These are phyloP conservation scores for Synanthedon tipuliformis DNA, from an alignment of 2,888 invertebrate species.

Conservation along the genomic window DNA sequence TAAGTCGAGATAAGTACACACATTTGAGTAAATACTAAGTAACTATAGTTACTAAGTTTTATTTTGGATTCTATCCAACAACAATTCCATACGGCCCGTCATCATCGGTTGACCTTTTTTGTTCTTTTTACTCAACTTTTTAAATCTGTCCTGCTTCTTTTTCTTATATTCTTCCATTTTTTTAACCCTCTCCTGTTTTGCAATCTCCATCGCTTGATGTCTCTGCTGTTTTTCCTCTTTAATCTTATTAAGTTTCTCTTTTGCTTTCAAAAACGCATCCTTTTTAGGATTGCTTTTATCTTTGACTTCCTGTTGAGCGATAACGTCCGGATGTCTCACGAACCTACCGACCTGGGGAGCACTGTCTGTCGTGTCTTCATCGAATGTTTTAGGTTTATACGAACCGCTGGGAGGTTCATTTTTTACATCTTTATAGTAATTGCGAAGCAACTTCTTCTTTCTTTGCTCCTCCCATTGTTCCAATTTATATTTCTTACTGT, in stretches of 20 bases:
- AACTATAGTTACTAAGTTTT: conserved; percentile 3
- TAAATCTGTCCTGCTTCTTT: conserved; percentile 77
- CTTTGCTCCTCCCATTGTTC: conserved; percentile 76
- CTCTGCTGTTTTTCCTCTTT: conserved; percentile 67
- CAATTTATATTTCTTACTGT: conserved; percentile 77
- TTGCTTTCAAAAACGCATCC: conserved; percentile 63
- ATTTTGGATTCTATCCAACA: conserved; percentile 81
- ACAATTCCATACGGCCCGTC: conserved; percentile 81
- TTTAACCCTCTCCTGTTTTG: conserved; percentile 69
- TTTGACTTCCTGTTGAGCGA: conserved; percentile 28
- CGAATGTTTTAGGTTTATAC: conserved; percentile 63
- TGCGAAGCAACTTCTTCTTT: conserved; percentile 66
- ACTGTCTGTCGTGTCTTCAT: conserved; percentile 47
- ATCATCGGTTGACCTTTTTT: conserved; percentile 88
- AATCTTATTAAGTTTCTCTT: conserved; percentile 63
- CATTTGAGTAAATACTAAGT: not conserved
- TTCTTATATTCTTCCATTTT: conserved; percentile 76
- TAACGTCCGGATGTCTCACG: conserved; percentile 53
- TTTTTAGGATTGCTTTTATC: conserved; percentile 23
- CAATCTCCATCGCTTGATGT: conserved; percentile 54
- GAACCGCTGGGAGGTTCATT: conserved; percentile 50
- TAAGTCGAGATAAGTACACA: not conserved
- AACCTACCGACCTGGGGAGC: conserved; percentile 33
- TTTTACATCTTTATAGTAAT: conserved; percentile 69
- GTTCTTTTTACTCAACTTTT: conserved; percentile 80